Evolutionary conservation across 2,888 invertebrate genomes (phyloP).

Genomic region (Drosophila neonasuta): DNA sequence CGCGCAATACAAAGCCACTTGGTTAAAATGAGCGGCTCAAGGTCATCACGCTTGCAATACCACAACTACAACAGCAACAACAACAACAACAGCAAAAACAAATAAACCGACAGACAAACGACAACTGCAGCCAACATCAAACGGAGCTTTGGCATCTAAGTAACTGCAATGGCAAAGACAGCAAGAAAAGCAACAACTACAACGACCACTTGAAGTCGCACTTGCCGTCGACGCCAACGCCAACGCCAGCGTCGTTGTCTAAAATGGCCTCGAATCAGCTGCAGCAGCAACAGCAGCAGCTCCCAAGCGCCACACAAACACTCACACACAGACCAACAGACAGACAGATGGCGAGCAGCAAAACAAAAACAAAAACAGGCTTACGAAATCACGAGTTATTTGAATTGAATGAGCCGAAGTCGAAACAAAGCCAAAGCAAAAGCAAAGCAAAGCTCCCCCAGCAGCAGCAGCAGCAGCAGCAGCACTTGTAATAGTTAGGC

Average conservation of each 20-base stretch:
- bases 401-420: conserved; percentile 72
- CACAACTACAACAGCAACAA: conserved; percentile 46
- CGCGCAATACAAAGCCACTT: conserved; percentile 58
- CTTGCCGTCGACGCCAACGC: conserved; percentile 62
- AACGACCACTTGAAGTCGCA: conserved; percentile 53
- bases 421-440: conserved; percentile 50
- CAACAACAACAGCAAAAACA: conserved; percentile 41
- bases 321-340: conserved; percentile 20
- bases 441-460: too few relatives aligned
- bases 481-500: conserved; percentile 59
- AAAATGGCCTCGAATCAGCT: conserved; percentile 72
- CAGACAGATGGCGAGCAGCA: conserved; percentile 3
- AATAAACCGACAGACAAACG: conserved; percentile 35
- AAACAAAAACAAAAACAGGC: conserved; percentile 62
- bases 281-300: conserved; percentile 41
- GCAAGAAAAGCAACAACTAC: conserved; percentile 39
- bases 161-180: conserved; percentile 66
- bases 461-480: conserved; percentile 3
- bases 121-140: conserved; percentile 40
- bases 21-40: conserved; percentile 76
- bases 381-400: conserved; percentile 76
- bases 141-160: conserved; percentile 54
- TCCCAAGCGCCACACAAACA: conserved; percentile 33
- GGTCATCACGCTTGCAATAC: conserved; percentile 76
- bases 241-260: conserved; percentile 42